These are phyloP conservation scores for Serranus cabrilla DNA, from an alignment of 2,797 vertebrate genomes.

Conservation along the genomic window DNA sequence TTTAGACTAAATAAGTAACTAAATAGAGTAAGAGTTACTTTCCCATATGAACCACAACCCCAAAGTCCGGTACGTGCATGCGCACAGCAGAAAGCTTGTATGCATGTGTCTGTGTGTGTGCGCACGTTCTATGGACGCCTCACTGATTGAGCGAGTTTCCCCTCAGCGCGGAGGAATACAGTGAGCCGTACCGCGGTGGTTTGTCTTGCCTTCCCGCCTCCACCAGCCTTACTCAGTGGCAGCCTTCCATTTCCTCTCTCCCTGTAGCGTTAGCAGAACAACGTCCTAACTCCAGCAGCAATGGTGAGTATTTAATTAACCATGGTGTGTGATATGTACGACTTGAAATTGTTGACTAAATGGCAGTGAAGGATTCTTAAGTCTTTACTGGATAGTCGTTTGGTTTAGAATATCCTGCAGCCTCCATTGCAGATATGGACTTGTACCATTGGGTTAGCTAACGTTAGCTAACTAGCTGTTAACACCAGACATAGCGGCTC, in stretches of 20 bases:
- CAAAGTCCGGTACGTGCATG: too few species aligned
- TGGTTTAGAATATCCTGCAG: background rate
- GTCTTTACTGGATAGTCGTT: background rate
- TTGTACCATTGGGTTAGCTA: constrained; percentile 17
- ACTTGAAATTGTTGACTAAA: background rate
- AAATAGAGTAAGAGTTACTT: too few species aligned
- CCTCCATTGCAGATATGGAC: constrained; percentile 5
- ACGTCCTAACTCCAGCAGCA: constrained; percentile 40
- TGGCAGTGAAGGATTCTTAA: accelerated
- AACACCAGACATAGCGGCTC: background rate
- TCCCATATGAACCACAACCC: too few species aligned
- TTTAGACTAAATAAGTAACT: too few species aligned
- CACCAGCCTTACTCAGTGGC: constrained; percentile 55
- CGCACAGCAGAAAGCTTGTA: too few species aligned
- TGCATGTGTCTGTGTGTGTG: background rate
- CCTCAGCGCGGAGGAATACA: constrained; percentile 83
- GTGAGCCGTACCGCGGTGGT: constrained; percentile 47
- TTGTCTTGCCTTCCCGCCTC: constrained; percentile 57
- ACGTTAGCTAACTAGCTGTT: constrained; percentile 11
- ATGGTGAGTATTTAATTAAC: constrained; percentile 75
- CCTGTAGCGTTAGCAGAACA: constrained; percentile 55
- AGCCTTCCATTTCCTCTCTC: constrained; percentile 74
- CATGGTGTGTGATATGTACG: background rate
- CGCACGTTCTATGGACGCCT: background rate
- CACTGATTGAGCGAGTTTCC: constrained; percentile 39